Percentiles rank a stretch among this genome's conserved stretches.
These are phyloP conservation scores for Athetis lepigone DNA, from an alignment of 2,888 invertebrate genomes.

Conservation along the genomic window DNA sequence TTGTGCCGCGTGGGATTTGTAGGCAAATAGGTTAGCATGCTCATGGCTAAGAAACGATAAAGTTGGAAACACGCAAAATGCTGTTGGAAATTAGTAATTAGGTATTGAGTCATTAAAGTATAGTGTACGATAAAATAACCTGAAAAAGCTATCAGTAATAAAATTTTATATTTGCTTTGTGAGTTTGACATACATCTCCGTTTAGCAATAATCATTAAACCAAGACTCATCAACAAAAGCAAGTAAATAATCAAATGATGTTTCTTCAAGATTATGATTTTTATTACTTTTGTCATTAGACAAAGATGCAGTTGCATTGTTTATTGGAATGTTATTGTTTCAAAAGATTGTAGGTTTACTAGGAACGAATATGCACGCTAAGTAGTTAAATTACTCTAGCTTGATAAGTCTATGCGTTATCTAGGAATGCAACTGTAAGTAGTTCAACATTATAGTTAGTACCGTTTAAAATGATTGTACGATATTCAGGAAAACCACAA, in stretches of 20 bases:
- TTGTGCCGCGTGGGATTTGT: slow-evolving; percentile 61
- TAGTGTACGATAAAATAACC: too few relatives aligned
- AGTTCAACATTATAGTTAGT: slow-evolving; percentile 38
- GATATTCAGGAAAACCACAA: slow-evolving; percentile 29
- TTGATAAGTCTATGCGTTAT: slow-evolving; percentile 47
- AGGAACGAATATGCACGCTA: slow-evolving; percentile 17
- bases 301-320: background rate
- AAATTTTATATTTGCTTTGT: too few relatives aligned
- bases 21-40: slow-evolving; percentile 55
- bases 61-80: background rate
- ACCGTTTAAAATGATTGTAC: slow-evolving; percentile 53
- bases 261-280: background rate
- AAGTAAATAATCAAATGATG: background rate
- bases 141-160: too few relatives aligned
- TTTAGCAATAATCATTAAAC: background rate
- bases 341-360: slow-evolving; percentile 19
- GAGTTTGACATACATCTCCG: background rate
- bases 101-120: background rate
- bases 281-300: slow-evolving; percentile 3
- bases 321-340: slow-evolving; percentile 33
- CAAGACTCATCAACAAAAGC: background rate
- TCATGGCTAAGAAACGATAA: slow-evolving; percentile 20
- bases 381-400: slow-evolving; percentile 28
- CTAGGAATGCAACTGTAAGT: slow-evolving; percentile 41
- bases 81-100: background rate